Conservation (phyloP, 2,797 vertebrate species). For the Nyctalus aviator region DNA sequence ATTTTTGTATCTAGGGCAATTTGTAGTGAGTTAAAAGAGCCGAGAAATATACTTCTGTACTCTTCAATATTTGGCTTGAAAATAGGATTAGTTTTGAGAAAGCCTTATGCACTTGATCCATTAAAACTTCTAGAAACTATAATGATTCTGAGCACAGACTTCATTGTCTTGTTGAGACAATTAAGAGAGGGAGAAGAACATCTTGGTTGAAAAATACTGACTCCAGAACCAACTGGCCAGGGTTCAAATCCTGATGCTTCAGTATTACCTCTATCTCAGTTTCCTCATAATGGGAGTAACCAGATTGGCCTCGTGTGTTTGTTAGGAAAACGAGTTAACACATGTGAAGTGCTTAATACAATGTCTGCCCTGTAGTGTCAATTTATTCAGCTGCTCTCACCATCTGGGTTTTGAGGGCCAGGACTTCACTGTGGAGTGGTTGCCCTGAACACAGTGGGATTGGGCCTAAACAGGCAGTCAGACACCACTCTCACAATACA, state of each 20-base stretch:
- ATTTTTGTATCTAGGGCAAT: background rate
- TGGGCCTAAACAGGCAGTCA: too few relatives aligned
- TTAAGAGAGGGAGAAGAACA: background rate
- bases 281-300: background rate
- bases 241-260: constrained; percentile 6
- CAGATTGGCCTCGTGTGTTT: background rate
- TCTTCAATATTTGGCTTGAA: background rate
- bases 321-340: background rate
- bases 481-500: too few relatives aligned
- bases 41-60: background rate
- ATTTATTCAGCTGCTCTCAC: background rate
- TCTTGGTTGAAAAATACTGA: constrained; percentile 6
- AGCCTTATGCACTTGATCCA: background rate
- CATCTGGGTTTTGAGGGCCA: background rate
- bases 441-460: background rate
- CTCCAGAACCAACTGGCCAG: background rate
- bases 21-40: background rate
- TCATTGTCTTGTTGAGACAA: background rate
- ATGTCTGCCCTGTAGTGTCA: background rate
- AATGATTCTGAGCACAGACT: background rate
- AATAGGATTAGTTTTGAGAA: constrained; percentile 34
- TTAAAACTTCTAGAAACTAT: background rate
- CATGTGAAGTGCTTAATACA: background rate
- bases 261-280: constrained; percentile 24
- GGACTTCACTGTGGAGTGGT: background rate